Conservation (phyloP, 2,113 vertebrate species). For the Euleptes europaea region DNA sequence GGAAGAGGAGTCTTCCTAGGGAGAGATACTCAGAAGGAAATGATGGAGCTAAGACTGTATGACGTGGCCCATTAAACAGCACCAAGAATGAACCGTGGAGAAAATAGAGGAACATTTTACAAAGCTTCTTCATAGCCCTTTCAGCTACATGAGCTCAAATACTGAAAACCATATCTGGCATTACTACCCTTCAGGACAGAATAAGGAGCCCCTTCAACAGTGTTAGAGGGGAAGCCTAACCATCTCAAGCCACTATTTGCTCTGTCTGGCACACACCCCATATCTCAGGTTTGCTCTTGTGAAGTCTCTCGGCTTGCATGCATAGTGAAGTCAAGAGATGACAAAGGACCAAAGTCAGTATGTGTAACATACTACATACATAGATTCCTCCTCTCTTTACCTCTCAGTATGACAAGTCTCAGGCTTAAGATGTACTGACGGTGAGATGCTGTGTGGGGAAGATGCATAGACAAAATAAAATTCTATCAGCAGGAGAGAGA, state of each 20-base stretch:
- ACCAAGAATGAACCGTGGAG: neutral
- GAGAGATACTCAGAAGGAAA: neutral
- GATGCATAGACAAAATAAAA: neutral
- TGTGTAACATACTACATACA: neutral
- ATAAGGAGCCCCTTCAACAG: neutral
- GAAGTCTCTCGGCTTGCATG: neutral
- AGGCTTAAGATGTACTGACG: neutral
- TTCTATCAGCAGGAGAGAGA: neutral
- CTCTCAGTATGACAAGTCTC: too few relatives aligned
- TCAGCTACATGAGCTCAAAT: neutral
- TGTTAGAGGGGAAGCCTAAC: neutral
- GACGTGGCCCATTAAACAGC: neutral
- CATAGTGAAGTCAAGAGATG: neutral
- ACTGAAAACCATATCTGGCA: neutral
- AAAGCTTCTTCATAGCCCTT: neutral
- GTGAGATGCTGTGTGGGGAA: neutral
- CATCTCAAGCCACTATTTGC: neutral
- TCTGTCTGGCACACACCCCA: neutral
- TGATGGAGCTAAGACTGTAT: neutral
- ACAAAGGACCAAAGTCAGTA: neutral
- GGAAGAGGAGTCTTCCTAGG: neutral
- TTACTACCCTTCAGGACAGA: rapidly evolving
- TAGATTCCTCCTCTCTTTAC: neutral
- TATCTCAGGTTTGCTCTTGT: neutral
- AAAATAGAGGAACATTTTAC: neutral